phyloP scores from a whole-genome alignment of 2,888 invertebrate species.

The Stenoptilia bipunctidactyla region DNA sequence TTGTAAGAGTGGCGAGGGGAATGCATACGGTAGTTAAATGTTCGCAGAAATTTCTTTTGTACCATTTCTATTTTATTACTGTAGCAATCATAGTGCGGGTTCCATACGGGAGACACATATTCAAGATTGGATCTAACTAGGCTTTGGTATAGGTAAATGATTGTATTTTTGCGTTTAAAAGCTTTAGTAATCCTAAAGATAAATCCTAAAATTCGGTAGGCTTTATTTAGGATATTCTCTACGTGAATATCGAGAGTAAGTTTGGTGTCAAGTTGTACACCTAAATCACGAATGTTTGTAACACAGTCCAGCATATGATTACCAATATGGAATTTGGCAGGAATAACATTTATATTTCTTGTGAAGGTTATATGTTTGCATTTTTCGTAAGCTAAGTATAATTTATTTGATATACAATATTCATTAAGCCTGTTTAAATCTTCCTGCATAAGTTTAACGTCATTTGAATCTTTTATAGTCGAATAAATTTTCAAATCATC shows the following conservation, averaged over 20 bases:
- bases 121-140: too few species aligned
- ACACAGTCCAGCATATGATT: neutral
- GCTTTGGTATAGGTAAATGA: neutral
- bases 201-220: neutral
- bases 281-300: neutral
- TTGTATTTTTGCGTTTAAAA: too few species aligned
- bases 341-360: neutral
- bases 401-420: neutral
- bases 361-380: neutral
- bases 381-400: too few species aligned
- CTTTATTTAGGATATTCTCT: neutral
- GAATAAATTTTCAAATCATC: too few species aligned
- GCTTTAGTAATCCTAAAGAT: too few species aligned
- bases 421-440: neutral
- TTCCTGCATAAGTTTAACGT: neutral
- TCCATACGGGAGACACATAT: slow-evolving; percentile 1
- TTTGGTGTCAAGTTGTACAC: neutral
- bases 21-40: neutral
- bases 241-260: neutral
- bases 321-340: neutral
- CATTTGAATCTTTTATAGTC: neutral
- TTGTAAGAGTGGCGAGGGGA: neutral
- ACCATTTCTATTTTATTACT: neutral
- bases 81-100: slow-evolving; percentile 2
- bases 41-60: slow-evolving; percentile 1